Percentiles rank a stretch among this genome's conserved stretches.
These are phyloP conservation scores for Myocastor coypus DNA, from an alignment of 2,113 vertebrate species.

Conservation along the genomic window DNA sequence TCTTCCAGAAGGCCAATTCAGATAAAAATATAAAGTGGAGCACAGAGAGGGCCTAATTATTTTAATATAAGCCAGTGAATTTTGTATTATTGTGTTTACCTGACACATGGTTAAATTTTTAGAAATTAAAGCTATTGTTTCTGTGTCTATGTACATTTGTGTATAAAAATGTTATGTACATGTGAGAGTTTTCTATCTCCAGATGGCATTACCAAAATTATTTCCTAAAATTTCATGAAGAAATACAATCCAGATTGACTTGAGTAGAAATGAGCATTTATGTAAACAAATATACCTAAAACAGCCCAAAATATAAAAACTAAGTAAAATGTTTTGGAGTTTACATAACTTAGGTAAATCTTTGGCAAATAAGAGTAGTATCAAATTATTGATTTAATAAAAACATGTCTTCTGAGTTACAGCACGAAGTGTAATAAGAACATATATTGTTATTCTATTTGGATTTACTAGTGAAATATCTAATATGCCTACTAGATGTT, in stretches of 20 bases:
- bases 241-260: slow-evolving; percentile 1
- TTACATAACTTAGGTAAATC: background rate
- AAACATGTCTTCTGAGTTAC: background rate
- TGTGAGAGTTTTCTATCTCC: slow-evolving; percentile 11
- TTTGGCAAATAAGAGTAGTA: background rate
- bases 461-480: background rate
- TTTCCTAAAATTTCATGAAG: background rate
- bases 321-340: background rate
- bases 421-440: background rate
- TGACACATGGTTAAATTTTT: slow-evolving; percentile 5
- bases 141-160: slow-evolving; percentile 10
- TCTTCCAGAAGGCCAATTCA: slow-evolving; percentile 34
- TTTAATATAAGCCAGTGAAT: slow-evolving; percentile 36
- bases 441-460: background rate
- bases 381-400: background rate
- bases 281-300: background rate
- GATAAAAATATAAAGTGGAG: slow-evolving; percentile 42
- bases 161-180: background rate
- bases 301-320: background rate
- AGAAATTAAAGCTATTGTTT: background rate
- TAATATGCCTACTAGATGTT: background rate
- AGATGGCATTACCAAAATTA: slow-evolving; percentile 4
- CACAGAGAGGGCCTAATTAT: slow-evolving; percentile 10
- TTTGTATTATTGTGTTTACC: slow-evolving; percentile 18
- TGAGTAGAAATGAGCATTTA: slow-evolving; percentile 3